Base-by-base conservation (phyloP, 1,140 invertebrate genomes). In the Marisa cornuarietis region DNA sequence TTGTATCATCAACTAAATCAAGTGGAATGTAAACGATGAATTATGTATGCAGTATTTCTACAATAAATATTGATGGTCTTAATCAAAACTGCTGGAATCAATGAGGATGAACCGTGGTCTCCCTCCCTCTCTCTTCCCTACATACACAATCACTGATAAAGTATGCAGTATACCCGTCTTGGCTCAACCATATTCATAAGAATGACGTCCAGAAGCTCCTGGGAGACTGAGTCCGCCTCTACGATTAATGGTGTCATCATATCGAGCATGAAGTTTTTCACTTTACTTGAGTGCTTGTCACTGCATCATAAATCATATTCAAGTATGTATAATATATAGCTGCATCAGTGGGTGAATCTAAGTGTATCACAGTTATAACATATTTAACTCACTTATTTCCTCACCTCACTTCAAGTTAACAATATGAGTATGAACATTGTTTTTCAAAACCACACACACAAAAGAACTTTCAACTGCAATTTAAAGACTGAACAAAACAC, bases 241-340 rank as follows among this genome's bases (percentile, higher is more conserved):
- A 95, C 96, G 80, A 99, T 97, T 10, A 99, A 92, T 14, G 97
- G 97, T 88, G 95, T 95, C 71, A 99, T 92, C 42, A 99, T 96
- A 91, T 99, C 97, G 80, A 99, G 90, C 95, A 99, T 98, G 88
- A 98, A 98, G 76, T 95, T 96, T 89, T 97, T 98, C 71, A 99
- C 97, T 93, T 98, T 98, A 1, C 94, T 94, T 31, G 96, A 97
- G 91, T 99, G 98, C 90, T 98, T 96, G 87, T 98, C 97, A 92
- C 96, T 98, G 90, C 63, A 92, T 92, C 54, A 58, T 18, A 58
- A 42, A 76, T 20, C 24, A 72, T 83, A 87, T 71, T 81, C 79
- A 69, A 63, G 14, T 73, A 79, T 16, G 49, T 78, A 9, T 10
- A 72, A 51, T 6, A 42, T 42, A 49, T 42, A 42, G 2, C 31